Conservation (phyloP, 2,888 invertebrate genomes). For the Glomeris marginata region DNA sequence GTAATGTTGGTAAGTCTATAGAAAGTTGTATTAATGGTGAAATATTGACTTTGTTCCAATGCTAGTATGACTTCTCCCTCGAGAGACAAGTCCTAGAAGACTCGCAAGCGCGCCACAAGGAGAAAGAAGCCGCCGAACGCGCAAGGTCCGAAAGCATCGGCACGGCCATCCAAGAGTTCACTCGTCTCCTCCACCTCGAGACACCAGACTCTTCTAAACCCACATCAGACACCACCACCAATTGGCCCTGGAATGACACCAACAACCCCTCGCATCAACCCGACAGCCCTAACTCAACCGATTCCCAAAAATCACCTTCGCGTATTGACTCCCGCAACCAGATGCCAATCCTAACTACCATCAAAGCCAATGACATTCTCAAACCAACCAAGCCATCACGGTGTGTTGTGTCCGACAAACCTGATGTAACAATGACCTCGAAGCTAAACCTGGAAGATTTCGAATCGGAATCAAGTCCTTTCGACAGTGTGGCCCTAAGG, state of each 20-base stretch:
- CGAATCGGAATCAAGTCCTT: slow-evolving; percentile 82
- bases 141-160: slow-evolving; percentile 24
- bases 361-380: slow-evolving; percentile 13
- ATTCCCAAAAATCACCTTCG: too few relatives aligned
- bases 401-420: not conserved
- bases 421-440: slow-evolving; percentile 1
- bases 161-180: slow-evolving; percentile 13
- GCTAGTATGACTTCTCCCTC: slow-evolving; percentile 53
- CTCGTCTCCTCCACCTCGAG: slow-evolving; percentile 1
- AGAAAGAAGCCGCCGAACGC: slow-evolving; percentile 37
- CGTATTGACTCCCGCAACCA: too few relatives aligned
- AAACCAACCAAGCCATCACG: slow-evolving; percentile 5
- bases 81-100: slow-evolving; percentile 55
- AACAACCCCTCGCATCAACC: not conserved
- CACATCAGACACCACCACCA: not conserved
- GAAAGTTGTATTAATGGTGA: too few relatives aligned
- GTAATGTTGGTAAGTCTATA: too few relatives aligned
- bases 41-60: too few relatives aligned
- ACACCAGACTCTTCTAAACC: not conserved
- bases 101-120: slow-evolving; percentile 52
- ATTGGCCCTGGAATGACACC: too few relatives aligned
- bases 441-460: slow-evolving; percentile 53
- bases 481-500: slow-evolving; percentile 82
- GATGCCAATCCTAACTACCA: not conserved
- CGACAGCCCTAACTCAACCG: not conserved